Percentiles rank a stretch among this genome's conserved stretches.
Evolutionary conservation across 2,888 invertebrate species (phyloP).

Genomic region (Lymantria dispar): DNA sequence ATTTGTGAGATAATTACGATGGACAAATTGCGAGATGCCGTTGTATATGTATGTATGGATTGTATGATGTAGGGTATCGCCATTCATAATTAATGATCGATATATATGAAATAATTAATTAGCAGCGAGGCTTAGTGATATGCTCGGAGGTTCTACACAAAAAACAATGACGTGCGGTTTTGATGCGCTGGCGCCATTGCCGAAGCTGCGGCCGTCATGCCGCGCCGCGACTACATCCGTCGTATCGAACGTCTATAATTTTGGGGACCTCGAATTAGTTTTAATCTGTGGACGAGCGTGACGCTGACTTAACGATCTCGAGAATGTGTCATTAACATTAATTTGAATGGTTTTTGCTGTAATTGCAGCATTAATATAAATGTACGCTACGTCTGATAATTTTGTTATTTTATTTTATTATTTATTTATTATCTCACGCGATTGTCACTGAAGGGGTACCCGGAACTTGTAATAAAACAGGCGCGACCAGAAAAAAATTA

Average conservation of each 20-base stretch:
- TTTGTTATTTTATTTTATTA: constrained; percentile 3
- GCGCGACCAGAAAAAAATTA: too few species aligned
- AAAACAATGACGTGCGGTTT: constrained; percentile 82
- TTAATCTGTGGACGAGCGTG: constrained; percentile 77
- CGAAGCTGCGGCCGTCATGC: constrained; percentile 70
- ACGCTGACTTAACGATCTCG: constrained; percentile 64
- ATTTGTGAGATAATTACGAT: constrained; percentile 77
- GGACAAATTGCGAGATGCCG: constrained; percentile 77
- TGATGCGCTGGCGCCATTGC: constrained; percentile 69
- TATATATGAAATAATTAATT: constrained; percentile 82
- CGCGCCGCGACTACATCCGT: constrained; percentile 74
- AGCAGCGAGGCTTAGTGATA: constrained; percentile 63
- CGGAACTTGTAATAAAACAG: too few species aligned
- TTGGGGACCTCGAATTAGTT: constrained; percentile 79
- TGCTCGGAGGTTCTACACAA: constrained; percentile 70
- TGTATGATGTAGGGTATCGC: constrained; percentile 60
- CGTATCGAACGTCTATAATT: constrained; percentile 74
- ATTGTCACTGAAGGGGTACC: too few species aligned
- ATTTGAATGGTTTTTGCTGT: constrained; percentile 64
- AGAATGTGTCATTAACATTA: constrained; percentile 79
- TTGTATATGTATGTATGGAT: constrained; percentile 71
- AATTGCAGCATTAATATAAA: constrained; percentile 45
- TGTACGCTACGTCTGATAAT: constrained; percentile 28
- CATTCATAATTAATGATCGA: constrained; percentile 79
- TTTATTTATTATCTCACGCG: too few species aligned